phyloP scores from a whole-genome alignment of 1,140 invertebrate genomes.

The Atopsyche davidsoni region DNA sequence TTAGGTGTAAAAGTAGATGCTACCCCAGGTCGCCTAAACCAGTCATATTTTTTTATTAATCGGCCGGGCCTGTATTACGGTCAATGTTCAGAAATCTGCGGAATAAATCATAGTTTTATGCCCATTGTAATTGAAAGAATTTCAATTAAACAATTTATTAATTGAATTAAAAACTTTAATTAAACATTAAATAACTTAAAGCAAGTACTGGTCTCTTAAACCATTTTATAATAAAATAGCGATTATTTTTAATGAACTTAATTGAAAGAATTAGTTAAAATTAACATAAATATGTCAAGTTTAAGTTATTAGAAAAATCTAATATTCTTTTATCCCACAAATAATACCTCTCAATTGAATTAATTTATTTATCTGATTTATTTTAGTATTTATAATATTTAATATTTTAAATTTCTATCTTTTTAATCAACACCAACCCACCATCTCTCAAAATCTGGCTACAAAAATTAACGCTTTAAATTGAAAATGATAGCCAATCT shows the following conservation, averaged over 20 bases:
- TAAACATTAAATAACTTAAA: constrained; percentile 60
- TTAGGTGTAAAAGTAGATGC: constrained; percentile 63
- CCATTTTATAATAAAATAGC: constrained; percentile 48
- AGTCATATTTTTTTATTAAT: constrained; percentile 51
- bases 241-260: constrained; percentile 53
- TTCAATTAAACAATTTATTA: constrained; percentile 56
- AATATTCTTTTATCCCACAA: constrained; percentile 52
- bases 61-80: constrained; percentile 57
- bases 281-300: constrained; percentile 53
- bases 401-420: constrained; percentile 46
- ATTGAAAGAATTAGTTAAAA: constrained; percentile 46
- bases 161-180: constrained; percentile 51
- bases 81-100: constrained; percentile 76
- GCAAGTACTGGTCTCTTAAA: constrained; percentile 53
- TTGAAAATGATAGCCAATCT: constrained; percentile 52
- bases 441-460: constrained; percentile 30
- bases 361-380: constrained; percentile 42
- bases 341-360: constrained; percentile 49
- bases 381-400: constrained; percentile 44
- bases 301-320: constrained; percentile 48
- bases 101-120: constrained; percentile 70
- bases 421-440: constrained; percentile 27
- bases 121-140: too few species aligned
- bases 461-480: too few species aligned
- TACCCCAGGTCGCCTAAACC: constrained; percentile 60